A percentile compares a stretch with the other conserved stretches of the same genome.
These are phyloP conservation scores for Pelobates fuscus DNA, from an alignment of 2,113 vertebrate species.

Conservation along the genomic window DNA sequence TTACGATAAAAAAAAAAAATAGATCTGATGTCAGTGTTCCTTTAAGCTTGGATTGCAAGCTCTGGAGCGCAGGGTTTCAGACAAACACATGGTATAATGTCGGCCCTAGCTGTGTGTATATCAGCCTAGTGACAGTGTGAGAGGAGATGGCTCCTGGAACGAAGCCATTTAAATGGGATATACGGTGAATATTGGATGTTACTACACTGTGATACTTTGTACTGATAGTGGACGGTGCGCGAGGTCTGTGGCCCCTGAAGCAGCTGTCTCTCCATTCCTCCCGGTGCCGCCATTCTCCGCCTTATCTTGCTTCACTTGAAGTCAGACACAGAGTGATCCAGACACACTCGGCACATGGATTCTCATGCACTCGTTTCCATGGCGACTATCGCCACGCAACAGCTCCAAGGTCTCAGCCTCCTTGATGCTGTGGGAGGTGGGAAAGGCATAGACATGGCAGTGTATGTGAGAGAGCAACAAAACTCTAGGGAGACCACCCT, in stretches of 20 bases:
- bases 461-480: neutral
- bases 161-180: too few relatives aligned
- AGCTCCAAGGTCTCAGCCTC: constrained; percentile 37
- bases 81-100: too few relatives aligned
- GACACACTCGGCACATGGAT: neutral
- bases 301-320: constrained; percentile 27
- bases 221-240: neutral
- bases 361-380: constrained; percentile 44
- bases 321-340: neutral
- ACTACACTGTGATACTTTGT: too few relatives aligned
- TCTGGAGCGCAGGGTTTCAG: too few relatives aligned
- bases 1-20: too few relatives aligned
- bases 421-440: constrained; percentile 23
- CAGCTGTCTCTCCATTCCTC: too few relatives aligned
- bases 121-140: too few relatives aligned
- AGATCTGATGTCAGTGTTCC: too few relatives aligned
- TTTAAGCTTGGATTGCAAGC: too few relatives aligned
- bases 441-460: constrained; percentile 11
- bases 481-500: neutral
- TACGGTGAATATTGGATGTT: too few relatives aligned
- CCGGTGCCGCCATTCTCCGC: neutral
- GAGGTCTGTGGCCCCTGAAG: neutral
- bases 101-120: too few relatives aligned
- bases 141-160: too few relatives aligned
- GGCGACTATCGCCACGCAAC: constrained; percentile 56